Evolutionary conservation across 2,888 invertebrate genomes (phyloP).

Genomic region (Criorhina ranunculi): DNA sequence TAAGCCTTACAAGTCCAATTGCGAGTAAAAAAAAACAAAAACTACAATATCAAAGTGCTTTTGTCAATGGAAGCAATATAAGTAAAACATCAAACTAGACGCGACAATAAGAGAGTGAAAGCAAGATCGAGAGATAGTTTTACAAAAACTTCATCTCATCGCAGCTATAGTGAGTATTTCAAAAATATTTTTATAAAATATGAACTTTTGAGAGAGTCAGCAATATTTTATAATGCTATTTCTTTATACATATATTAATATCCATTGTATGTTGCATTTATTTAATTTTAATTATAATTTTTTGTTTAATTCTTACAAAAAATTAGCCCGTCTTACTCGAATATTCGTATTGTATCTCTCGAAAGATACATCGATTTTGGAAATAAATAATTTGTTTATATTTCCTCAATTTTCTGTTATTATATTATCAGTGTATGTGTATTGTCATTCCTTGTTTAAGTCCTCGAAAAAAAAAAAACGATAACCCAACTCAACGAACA

Average conservation of each 20-base stretch:
- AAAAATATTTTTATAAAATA: constrained; percentile 44
- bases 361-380: constrained; percentile 5
- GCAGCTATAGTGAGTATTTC: constrained; percentile 43
- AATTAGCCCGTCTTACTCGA: constrained; percentile 9
- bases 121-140: not conserved
- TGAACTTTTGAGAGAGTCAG: constrained; percentile 38
- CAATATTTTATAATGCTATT: constrained; percentile 26
- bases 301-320: not conserved
- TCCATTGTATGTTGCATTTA: constrained; percentile 54
- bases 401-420: constrained; percentile 22
- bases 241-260: constrained; percentile 22
- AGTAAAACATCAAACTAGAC: constrained; percentile 20
- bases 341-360: constrained; percentile 9
- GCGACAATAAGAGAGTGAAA: constrained; percentile 26
- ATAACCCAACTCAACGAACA: constrained; percentile 35
- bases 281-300: constrained; percentile 38
- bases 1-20: constrained; percentile 1
- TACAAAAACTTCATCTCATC: constrained; percentile 1
- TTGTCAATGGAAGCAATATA: constrained; percentile 19
- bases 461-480: not conserved
- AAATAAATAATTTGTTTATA: constrained; percentile 11
- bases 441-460: constrained; percentile 30
- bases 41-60: constrained; percentile 21
- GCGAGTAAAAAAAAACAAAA: not conserved
- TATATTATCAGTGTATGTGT: constrained; percentile 30